phyloP scores from a whole-genome alignment of 2,888 invertebrate genomes.

The Crepidodera aurea region DNA sequence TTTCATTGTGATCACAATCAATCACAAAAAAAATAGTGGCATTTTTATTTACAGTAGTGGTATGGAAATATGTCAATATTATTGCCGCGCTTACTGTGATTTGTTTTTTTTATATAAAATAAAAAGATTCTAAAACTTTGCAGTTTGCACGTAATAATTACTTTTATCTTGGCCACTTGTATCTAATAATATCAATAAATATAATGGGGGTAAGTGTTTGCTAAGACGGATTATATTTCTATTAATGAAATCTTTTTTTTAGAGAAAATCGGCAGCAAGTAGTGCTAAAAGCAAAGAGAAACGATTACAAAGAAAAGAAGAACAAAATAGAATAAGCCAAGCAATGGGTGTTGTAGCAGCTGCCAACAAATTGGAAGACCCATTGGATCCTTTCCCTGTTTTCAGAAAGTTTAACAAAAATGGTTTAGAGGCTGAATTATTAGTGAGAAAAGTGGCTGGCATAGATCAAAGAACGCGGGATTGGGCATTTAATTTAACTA shows the following conservation, averaged over 20 bases:
- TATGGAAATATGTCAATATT: constrained; percentile 6
- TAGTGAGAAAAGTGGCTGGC: constrained; percentile 67
- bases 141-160: background rate
- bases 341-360: constrained; percentile 69
- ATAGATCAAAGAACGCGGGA: constrained; percentile 67
- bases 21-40: no score
- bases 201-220: background rate
- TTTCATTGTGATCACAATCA: no score
- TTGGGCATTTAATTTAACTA: constrained; percentile 79
- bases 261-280: constrained; percentile 65
- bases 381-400: constrained; percentile 68
- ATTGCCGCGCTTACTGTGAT: background rate
- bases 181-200: background rate
- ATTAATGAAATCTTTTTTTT: constrained; percentile 34
- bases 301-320: constrained; percentile 68
- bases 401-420: constrained; percentile 70
- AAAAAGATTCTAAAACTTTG: background rate
- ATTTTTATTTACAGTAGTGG: no score
- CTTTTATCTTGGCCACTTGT: background rate
- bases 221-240: background rate
- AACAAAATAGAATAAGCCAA: constrained; percentile 67
- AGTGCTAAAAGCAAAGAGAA: constrained; percentile 69
- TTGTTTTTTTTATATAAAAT: background rate
- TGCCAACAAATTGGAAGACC: constrained; percentile 68
- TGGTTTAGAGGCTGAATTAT: constrained; percentile 68